Evolutionary conservation across 2,797 vertebrate genomes (phyloP).

Genomic region (Telmatherina bonti): DNA sequence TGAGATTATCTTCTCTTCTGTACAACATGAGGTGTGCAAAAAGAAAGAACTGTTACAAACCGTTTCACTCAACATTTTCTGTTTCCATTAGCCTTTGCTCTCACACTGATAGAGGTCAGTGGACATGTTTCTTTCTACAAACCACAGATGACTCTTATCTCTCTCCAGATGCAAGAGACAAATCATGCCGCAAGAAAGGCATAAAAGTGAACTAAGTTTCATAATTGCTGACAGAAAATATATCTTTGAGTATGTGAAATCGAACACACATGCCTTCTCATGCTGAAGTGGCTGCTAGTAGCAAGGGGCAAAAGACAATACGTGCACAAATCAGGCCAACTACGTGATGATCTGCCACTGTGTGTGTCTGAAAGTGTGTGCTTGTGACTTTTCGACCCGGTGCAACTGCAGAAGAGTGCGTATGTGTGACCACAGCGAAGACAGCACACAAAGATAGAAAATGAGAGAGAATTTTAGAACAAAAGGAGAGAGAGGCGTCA

Average conservation of each 20-base stretch:
- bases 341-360: conserved; percentile 80
- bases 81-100: conserved; percentile 62
- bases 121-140: conserved; percentile 58
- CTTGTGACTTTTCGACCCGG: conserved; percentile 54
- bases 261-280: conserved; percentile 54
- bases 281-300: conserved; percentile 25
- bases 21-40: conserved; percentile 49
- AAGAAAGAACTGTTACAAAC: conserved; percentile 30
- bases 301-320: conserved; percentile 64
- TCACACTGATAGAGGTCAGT: conserved; percentile 48
- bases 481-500: conserved; percentile 69
- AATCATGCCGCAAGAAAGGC: conserved; percentile 17
- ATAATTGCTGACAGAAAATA: conserved; percentile 19
- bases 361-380: conserved; percentile 47
- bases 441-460: conserved; percentile 77
- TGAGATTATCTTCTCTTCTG: conserved; percentile 56
- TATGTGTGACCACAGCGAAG: conserved; percentile 69
- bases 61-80: conserved; percentile 49
- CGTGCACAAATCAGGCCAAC: conserved; percentile 61
- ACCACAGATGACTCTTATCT: conserved; percentile 51
- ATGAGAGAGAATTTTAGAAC: conserved; percentile 73
- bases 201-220: conserved; percentile 37
- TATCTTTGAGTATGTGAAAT: conserved; percentile 47
- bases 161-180: conserved; percentile 27
- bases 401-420: conserved; percentile 45